Evolutionary conservation across 2,797 vertebrate species (phyloP), one percentile per base, ranked within the genome.

Genomic region (Enteromius afrohamiltoni): DNA sequence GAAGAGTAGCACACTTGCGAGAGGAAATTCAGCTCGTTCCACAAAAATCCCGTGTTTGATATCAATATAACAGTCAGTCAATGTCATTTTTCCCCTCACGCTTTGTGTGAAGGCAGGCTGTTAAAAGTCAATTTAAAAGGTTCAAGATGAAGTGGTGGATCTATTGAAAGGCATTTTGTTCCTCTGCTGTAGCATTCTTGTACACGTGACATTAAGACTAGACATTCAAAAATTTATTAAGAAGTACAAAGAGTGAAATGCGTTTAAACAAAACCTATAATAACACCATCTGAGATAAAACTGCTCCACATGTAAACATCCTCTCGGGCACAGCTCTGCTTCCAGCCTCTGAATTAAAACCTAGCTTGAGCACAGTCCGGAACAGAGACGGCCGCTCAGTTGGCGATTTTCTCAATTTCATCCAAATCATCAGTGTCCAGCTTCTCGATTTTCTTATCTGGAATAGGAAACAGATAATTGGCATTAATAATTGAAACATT

Each of bases 391-490:
- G 0, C 13, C 85, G 85, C 85, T 97, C 95, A 99, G 93, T 96
- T 95, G 89, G 95, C 91, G 10, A 99, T 99, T 90, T 97, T 99
- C 94, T 99, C 98, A 2, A 99, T 98, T 91, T 99, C 97, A 67
- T 99, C 97, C 93, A 99, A 92, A 91, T 99, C 98, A 0, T 99
- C 96, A 0, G 98, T 96, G 90, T 99, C 96, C 90, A 99, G 89
- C 92, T 95, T 97, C 86, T 96, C 96, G 47, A 96, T 96, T 89
- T 95, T 96, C 93, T 97, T 96, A 87, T 95, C 97, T 96, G 90
- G 37, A 64, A 70, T 21, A 40, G 77, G 79, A 26, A 16, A 53
- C 10, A 80, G 14, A 29, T 9, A 19, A 47, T 0, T 11, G 1
- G 26, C 37, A 37, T 37, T 37, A 37, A 29, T 8, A 19, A 47